phyloP scores from a whole-genome alignment of 2,797 vertebrate species.

The Synanceia verrucosa region DNA sequence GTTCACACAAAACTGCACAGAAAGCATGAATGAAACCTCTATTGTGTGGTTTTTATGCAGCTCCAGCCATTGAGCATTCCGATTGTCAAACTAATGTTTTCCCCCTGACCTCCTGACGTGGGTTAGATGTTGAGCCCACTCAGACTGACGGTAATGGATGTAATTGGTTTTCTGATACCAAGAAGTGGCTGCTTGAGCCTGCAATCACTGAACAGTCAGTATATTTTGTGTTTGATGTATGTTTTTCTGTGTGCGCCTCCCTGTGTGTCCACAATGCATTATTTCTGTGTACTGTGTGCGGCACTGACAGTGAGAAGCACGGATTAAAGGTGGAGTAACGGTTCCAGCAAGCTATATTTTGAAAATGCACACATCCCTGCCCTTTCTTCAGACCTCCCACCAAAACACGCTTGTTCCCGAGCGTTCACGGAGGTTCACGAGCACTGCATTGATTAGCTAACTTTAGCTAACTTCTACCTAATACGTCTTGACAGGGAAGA shows the following conservation, averaged over 20 bases:
- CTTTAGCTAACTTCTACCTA: too few relatives aligned
- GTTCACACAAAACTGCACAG: background rate
- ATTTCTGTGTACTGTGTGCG: conserved; percentile 51
- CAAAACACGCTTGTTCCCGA: too few relatives aligned
- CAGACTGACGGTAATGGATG: conserved; percentile 40
- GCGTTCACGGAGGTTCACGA: too few relatives aligned
- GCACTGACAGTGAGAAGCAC: conserved; percentile 65
- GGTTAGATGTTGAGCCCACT: conserved; percentile 38
- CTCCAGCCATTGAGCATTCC: conserved; percentile 10
- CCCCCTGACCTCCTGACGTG: conserved; percentile 13
- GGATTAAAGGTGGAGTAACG: too few relatives aligned
- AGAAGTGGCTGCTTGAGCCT: conserved; percentile 27
- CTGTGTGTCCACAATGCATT: conserved; percentile 47
- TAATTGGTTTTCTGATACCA: conserved; percentile 60
- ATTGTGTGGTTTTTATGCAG: conserved; percentile 1
- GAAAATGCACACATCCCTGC: too few relatives aligned
- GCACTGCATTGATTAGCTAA: too few relatives aligned
- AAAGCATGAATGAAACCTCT: conserved; percentile 26
- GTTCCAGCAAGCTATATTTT: too few relatives aligned
- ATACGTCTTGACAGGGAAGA: too few relatives aligned
- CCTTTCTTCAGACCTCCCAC: too few relatives aligned
- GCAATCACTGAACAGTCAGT: conserved; percentile 40
- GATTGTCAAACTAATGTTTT: conserved; percentile 2
- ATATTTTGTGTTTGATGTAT: conserved; percentile 47
- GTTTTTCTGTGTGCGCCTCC: conserved; percentile 46